Conservation (phyloP, 2,888 invertebrate species). For the Sphaerophoria rueppellii region DNA sequence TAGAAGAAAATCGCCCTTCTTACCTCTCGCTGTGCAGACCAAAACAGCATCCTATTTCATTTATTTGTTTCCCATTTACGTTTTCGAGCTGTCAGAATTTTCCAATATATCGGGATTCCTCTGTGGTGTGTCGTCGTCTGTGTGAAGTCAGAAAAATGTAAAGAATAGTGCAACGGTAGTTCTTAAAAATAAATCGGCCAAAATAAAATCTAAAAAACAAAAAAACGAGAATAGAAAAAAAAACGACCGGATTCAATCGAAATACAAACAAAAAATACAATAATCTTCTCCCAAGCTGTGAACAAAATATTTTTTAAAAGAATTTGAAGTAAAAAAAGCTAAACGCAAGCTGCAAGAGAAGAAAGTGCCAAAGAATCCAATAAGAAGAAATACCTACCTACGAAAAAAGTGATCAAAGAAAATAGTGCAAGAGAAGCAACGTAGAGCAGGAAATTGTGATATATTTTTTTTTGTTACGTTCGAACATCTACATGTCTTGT, state of each 20-base stretch:
- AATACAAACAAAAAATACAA: slow-evolving; percentile 26
- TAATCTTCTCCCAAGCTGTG: slow-evolving; percentile 16
- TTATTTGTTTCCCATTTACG: slow-evolving; percentile 25
- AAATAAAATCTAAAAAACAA: background rate
- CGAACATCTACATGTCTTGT: slow-evolving; percentile 15
- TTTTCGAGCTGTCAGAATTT: slow-evolving; percentile 62
- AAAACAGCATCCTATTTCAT: slow-evolving; percentile 40
- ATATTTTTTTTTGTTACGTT: slow-evolving; percentile 17
- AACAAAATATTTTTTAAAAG: slow-evolving; percentile 25
- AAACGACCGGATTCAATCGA: background rate
- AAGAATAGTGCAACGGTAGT: slow-evolving; percentile 34
- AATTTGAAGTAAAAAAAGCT: slow-evolving; percentile 27
- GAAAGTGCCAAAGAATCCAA: slow-evolving; percentile 73
- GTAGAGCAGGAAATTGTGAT: slow-evolving; percentile 47
- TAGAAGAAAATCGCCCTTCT: slow-evolving; percentile 36
- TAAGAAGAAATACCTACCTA: slow-evolving; percentile 34
- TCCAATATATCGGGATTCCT: slow-evolving; percentile 32
- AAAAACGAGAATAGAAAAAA: background rate
- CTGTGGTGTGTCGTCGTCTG: background rate
- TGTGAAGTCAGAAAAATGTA: background rate
- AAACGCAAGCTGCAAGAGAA: slow-evolving; percentile 59
- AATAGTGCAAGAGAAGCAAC: slow-evolving; percentile 27
- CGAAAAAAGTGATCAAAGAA: slow-evolving; percentile 35
- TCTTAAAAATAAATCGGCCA: slow-evolving; percentile 15
- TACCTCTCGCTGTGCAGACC: slow-evolving; percentile 24